A percentile compares a stretch with the other conserved stretches of the same genome.
These are phyloP conservation scores for Mallateleia sp. DNA, from an alignment of 2,888 invertebrate genomes.

Conservation along the genomic window DNA sequence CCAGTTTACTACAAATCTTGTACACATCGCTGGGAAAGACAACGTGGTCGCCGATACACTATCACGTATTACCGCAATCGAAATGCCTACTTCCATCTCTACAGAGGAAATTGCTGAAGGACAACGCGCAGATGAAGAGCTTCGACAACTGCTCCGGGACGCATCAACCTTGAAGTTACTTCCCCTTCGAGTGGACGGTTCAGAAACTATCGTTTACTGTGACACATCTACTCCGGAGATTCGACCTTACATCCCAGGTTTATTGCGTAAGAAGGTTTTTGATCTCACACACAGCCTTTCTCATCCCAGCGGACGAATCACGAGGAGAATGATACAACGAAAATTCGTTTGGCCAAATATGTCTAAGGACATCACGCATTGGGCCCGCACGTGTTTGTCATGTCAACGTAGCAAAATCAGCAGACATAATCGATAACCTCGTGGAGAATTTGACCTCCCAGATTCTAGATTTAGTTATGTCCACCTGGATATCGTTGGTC, in stretches of 20 bases:
- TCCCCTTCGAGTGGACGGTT: neutral
- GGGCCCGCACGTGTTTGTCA: too few species aligned
- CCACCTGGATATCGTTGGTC: too few species aligned
- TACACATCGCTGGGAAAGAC: conserved; percentile 35
- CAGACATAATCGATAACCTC: too few species aligned
- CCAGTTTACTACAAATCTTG: conserved; percentile 53
- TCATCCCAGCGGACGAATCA: too few species aligned
- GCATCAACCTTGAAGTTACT: neutral
- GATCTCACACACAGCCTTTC: too few species aligned
- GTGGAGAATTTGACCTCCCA: too few species aligned
- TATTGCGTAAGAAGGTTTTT: conserved; percentile 13
- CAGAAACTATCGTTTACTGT: conserved; percentile 4
- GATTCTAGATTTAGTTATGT: too few species aligned
- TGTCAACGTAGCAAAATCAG: too few species aligned
- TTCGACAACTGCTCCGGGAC: neutral
- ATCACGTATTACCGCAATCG: neutral
- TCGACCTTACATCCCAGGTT: neutral
- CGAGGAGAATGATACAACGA: too few species aligned
- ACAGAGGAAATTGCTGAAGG: neutral
- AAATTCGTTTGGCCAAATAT: too few species aligned
- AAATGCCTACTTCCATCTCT: too few species aligned
- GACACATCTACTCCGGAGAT: conserved; percentile 1
- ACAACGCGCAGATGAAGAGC: conserved; percentile 15
- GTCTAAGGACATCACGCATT: too few species aligned
- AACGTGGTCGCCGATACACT: conserved; percentile 45